Evolutionary conservation across 2,797 vertebrate species (phyloP).

Genomic region (Steatocranus sp.): DNA sequence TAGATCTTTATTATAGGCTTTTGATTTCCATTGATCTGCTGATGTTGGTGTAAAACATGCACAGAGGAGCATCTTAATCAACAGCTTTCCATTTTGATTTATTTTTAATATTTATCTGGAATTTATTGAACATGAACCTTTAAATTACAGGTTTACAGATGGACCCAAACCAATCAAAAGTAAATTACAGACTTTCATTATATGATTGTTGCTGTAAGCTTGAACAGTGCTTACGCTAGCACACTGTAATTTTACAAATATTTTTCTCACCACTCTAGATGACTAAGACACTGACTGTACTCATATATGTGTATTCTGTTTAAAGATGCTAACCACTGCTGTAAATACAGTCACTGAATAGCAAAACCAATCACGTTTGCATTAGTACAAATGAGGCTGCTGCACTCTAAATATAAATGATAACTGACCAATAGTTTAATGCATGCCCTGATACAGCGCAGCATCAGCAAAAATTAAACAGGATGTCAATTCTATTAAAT

Average conservation of each 20-base stretch:
- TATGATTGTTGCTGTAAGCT: background rate
- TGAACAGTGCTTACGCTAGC: fast-evolving
- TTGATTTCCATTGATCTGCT: background rate
- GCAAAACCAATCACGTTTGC: background rate
- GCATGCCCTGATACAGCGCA: background rate
- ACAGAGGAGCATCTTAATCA: background rate
- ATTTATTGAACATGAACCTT: background rate
- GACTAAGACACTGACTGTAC: fast-evolving
- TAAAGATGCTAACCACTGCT: background rate
- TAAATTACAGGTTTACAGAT: background rate
- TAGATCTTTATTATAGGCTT: background rate
- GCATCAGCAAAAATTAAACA: constrained; percentile 5
- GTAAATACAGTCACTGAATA: background rate
- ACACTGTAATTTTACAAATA: background rate
- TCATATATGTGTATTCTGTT: background rate
- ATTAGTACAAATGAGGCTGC: background rate
- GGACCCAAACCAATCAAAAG: background rate
- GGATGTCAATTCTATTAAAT: constrained; percentile 2
- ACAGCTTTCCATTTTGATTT: background rate
- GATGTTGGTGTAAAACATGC: background rate
- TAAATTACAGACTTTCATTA: background rate
- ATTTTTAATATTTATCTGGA: background rate
- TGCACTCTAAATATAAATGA: background rate
- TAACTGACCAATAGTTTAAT: background rate
- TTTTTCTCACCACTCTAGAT: background rate